Evolutionary conservation across 2,888 invertebrate genomes (phyloP).

Genomic region (Pimpla rufipes): DNA sequence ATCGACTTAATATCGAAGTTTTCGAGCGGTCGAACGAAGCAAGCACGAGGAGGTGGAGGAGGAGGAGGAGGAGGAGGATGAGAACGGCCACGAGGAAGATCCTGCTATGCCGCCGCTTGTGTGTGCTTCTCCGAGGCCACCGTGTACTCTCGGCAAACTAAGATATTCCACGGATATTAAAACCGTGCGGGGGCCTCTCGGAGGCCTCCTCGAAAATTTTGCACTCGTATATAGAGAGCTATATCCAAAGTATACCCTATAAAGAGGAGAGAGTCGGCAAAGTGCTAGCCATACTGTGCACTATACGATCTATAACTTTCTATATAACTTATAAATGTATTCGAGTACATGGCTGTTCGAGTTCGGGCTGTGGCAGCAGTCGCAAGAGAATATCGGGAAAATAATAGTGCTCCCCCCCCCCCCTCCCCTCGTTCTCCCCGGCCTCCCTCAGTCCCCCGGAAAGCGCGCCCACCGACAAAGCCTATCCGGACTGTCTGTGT

Average conservation of each 20-base stretch:
- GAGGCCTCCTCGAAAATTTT: constrained; percentile 46
- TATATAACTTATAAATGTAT: constrained; percentile 64
- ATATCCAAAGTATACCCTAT: constrained; percentile 12
- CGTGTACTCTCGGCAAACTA: constrained; percentile 41
- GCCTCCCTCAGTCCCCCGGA: not conserved
- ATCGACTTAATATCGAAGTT: constrained; percentile 49
- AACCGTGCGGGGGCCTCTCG: constrained; percentile 47
- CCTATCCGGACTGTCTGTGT: constrained; percentile 18
- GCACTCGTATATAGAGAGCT: constrained; percentile 24
- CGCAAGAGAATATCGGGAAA: constrained; percentile 50
- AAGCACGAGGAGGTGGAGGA: constrained; percentile 12
- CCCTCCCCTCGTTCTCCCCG: not conserved
- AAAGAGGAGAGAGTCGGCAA: constrained; percentile 12
- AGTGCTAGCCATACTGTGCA: constrained; percentile 19
- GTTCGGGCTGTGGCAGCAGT: constrained; percentile 40
- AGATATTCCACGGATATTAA: constrained; percentile 63
- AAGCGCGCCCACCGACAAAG: constrained; percentile 10
- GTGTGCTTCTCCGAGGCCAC: not conserved
- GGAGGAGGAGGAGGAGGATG: not conserved
- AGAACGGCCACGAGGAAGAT: constrained; percentile 9
- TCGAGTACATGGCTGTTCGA: constrained; percentile 39
- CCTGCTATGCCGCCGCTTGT: not conserved
- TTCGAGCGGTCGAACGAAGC: constrained; percentile 36
- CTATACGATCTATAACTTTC: constrained; percentile 61
- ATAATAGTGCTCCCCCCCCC: constrained; percentile 42